phyloP scores from a whole-genome alignment of 1,140 invertebrate genomes.

The Cydia splendana region DNA sequence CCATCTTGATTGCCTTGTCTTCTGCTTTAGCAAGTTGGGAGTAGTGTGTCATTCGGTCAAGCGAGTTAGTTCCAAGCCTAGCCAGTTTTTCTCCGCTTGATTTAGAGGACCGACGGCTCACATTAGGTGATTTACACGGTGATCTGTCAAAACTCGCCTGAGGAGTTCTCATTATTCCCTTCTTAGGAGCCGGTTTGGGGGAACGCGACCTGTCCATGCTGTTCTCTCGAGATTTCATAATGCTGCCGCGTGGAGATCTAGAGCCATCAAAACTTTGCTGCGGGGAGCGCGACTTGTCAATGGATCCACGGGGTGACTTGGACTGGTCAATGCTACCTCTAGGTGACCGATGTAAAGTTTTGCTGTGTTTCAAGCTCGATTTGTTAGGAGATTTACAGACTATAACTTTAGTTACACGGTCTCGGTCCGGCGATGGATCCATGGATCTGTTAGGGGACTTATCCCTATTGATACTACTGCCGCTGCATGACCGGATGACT shows the following conservation, averaged over 20 bases:
- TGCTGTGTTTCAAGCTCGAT: constrained; percentile 71
- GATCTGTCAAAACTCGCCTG: constrained; percentile 77
- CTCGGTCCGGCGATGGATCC: constrained; percentile 65
- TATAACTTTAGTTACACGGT: constrained; percentile 77
- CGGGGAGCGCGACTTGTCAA: constrained; percentile 72
- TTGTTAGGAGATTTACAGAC: constrained; percentile 79
- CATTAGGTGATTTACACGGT: constrained; percentile 74
- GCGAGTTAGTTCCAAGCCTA: constrained; percentile 74
- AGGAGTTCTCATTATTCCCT: constrained; percentile 77
- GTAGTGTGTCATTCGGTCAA: constrained; percentile 76
- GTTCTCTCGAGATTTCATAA: constrained; percentile 73
- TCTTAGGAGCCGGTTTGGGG: constrained; percentile 75
- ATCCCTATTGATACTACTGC: constrained; percentile 73
- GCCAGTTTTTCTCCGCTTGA: constrained; percentile 75
- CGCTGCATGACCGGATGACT: constrained; percentile 75
- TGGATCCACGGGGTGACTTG: constrained; percentile 67
- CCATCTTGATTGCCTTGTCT: constrained; percentile 78
- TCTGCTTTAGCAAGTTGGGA: constrained; percentile 76
- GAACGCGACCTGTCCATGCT: constrained; percentile 71
- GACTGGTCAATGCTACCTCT: constrained; percentile 72
- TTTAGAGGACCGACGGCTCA: constrained; percentile 70
- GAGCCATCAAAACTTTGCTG: constrained; percentile 75
- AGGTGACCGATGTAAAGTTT: constrained; percentile 69
- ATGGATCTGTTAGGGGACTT: constrained; percentile 63
- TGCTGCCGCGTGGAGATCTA: constrained; percentile 69